A percentile compares a stretch with the other conserved stretches of the same genome.
phyloP scores from a whole-genome alignment of 2,113 vertebrate genomes.

The Trichechus manatus region DNA sequence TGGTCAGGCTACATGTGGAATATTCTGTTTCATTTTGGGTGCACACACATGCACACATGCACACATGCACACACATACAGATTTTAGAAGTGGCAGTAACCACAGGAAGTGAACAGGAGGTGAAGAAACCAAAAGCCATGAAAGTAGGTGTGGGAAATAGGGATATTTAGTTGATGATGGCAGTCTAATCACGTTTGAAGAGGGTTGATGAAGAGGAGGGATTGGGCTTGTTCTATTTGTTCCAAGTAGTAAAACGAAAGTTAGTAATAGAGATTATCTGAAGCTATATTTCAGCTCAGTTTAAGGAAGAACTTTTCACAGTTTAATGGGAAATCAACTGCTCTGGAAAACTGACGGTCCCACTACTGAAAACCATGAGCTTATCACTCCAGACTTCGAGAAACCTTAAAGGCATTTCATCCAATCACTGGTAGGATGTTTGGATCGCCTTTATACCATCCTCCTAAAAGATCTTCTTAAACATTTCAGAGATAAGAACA shows the following conservation, averaged over 20 bases:
- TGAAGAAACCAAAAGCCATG: constrained; percentile 48
- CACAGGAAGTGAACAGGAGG: constrained; percentile 32
- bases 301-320: constrained; percentile 41
- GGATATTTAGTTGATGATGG: constrained; percentile 7
- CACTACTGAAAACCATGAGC: constrained; percentile 10
- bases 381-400: not conserved
- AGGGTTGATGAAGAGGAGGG: not conserved
- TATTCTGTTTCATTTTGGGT: constrained; percentile 31
- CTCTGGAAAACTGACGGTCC: constrained; percentile 3
- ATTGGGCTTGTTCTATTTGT: not conserved
- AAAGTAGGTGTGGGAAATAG: not conserved
- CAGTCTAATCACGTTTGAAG: not conserved
- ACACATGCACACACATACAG: not conserved
- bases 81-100: not conserved
- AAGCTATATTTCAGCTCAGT: not conserved
- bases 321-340: not conserved
- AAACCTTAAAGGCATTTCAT: constrained; percentile 28
- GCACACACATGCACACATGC: not conserved
- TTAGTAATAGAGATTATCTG: not conserved
- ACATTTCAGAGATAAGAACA: constrained; percentile 15
- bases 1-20: not conserved
- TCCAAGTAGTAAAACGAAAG: constrained; percentile 40
- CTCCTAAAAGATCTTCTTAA: not conserved
- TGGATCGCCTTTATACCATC: not conserved
- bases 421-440: not conserved